Percentiles rank a stretch among this genome's conserved stretches.
phyloP scores from a whole-genome alignment of 2,888 invertebrate species.

The Erebia ligea region DNA sequence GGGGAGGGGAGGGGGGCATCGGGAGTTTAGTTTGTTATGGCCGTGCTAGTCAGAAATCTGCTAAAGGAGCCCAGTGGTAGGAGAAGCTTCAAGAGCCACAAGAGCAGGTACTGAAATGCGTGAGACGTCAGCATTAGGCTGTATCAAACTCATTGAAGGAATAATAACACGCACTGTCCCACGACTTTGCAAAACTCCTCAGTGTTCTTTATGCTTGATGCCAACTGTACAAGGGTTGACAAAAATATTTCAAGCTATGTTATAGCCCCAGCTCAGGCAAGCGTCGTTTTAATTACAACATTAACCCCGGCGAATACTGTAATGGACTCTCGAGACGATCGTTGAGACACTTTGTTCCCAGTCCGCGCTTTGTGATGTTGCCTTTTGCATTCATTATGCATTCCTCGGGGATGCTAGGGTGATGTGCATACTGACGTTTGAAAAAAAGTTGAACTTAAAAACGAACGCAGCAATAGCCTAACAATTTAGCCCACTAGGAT shows the following conservation, averaged over 20 bases:
- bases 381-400: slow-evolving; percentile 39
- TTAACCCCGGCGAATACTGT: slow-evolving; percentile 31
- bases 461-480: not conserved
- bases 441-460: not conserved
- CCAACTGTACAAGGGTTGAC: not conserved
- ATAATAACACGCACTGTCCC: too few relatives aligned
- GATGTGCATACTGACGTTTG: slow-evolving; percentile 7
- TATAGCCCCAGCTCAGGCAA: slow-evolving; percentile 8
- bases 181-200: too few relatives aligned
- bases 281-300: slow-evolving; percentile 38
- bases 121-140: too few relatives aligned
- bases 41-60: too few relatives aligned
- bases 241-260: slow-evolving; percentile 13
- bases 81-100: too few relatives aligned
- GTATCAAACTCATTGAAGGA: too few relatives aligned
- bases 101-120: too few relatives aligned
- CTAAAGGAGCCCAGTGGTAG: too few relatives aligned
- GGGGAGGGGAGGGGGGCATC: too few relatives aligned
- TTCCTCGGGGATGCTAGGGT: slow-evolving; percentile 17
- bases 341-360: slow-evolving; percentile 35
- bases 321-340: slow-evolving; percentile 39
- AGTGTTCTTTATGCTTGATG: too few relatives aligned
- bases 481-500: too few relatives aligned
- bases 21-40: too few relatives aligned
- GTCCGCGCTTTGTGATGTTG: slow-evolving; percentile 32